phyloP scores from a whole-genome alignment of 2,797 vertebrate genomes.

The Mormyrus proboscirostris region DNA sequence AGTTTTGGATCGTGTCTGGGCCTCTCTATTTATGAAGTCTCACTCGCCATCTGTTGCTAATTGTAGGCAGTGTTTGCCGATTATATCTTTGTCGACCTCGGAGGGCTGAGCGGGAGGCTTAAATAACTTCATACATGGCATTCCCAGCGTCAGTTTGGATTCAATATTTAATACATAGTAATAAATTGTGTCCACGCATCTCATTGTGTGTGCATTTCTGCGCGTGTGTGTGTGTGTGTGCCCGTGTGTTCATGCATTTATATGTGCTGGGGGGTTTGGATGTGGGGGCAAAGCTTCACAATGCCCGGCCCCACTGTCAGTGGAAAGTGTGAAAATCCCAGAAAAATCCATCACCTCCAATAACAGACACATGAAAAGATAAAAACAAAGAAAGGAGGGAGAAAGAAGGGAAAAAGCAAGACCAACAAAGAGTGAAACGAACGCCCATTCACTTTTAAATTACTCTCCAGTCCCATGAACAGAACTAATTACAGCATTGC shows the following conservation, averaged over 20 bases:
- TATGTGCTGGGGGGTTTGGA: not conserved
- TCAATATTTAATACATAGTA: not conserved
- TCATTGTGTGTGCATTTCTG: not conserved
- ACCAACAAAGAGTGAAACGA: conserved; percentile 74
- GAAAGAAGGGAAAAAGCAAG: conserved; percentile 31
- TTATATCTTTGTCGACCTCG: not conserved
- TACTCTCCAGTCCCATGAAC: conserved; percentile 90
- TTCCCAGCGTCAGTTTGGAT: not conserved
- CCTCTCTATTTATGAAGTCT: conserved; percentile 2
- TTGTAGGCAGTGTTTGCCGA: not conserved
- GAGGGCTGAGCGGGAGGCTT: not conserved
- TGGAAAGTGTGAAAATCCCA: conserved; percentile 84
- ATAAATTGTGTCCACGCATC: not conserved
- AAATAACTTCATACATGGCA: not conserved
- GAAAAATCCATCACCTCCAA: conserved; percentile 79
- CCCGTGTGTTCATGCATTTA: not conserved
- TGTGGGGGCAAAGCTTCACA: not conserved
- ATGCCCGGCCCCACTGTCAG: conserved; percentile 49
- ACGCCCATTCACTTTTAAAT: conserved; percentile 97
- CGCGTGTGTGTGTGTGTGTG: not conserved
- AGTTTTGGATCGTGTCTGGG: not conserved
- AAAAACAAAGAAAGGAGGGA: conserved; percentile 65
- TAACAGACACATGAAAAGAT: conserved; percentile 85
- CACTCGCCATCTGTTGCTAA: conserved; percentile 17
- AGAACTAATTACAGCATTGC: conserved; percentile 93